Base-by-base conservation (phyloP, 2,888 invertebrate species). In the Cerastis rubricosa region DNA sequence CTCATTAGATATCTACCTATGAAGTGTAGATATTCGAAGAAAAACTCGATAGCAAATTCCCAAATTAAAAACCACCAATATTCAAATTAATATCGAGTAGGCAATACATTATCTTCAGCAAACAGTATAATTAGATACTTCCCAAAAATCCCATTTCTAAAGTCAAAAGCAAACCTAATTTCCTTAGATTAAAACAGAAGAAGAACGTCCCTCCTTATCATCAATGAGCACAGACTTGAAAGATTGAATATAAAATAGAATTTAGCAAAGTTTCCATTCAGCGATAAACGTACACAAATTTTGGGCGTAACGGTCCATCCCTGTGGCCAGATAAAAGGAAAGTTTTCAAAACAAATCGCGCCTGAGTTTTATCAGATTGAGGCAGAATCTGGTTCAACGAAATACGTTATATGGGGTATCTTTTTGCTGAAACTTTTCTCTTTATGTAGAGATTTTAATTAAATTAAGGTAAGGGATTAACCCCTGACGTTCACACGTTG, bases 241-340 rank as follows among this genome's bases (percentile, higher is more conserved):
- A 93, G 90, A 93, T 92, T 93, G 92, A 92, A 92, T 92, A 90
- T 91, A 92, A 92, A 91, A 93, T 91, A 89, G 89, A 91, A 91
- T 91, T 89, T 87, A 84, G 82, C 87, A 80, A 93, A 93, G 89
- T 92, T 94, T 90, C 63, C 75, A 76, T 86, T 84, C 80, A 74
- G 76, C 90, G 92, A 92, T 92, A 92, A 93, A 91, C 87, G 90
- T 92, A 91, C 90, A 93, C 92, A 93, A 93, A 93, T 92, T 92
- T 90, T 76, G 87, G 91, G 90, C 87, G 87, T 89, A 87, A 86
- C 90, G 86, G 87, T 88, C 87, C 85, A 87, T 88, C 87, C 82
- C 81, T 84, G 76, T 81, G 84, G 86, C 75, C 85, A 92, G 93
- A 94, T 94, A 93, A 94, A 93, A 92, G 91, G 77, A 91, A 93